Evolutionary conservation across 2,797 vertebrate genomes (phyloP).

Genomic region (Dicrostonyx torquatus): DNA sequence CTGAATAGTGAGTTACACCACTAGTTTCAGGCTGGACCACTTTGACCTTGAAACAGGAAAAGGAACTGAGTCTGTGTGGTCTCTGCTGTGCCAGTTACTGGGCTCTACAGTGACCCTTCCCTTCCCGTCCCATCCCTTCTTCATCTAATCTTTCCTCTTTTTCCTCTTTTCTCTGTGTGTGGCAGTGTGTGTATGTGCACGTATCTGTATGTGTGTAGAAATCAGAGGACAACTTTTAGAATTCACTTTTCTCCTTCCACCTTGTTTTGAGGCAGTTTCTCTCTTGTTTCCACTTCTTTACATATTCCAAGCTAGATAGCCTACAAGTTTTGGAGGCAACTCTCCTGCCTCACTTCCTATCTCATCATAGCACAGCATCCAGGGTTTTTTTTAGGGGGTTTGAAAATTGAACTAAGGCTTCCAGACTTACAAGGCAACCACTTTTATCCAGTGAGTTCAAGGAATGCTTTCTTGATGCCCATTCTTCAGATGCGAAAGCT

Average conservation of each 20-base stretch:
- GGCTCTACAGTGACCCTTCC: neutral
- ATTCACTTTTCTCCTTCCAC: neutral
- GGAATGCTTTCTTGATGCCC: neutral
- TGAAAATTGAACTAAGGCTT: neutral
- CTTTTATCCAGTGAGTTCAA: neutral
- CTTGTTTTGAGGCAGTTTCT: neutral
- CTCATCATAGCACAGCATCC: neutral
- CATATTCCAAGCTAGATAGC: neutral
- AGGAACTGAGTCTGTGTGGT: neutral
- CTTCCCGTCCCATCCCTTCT: rapidly evolving
- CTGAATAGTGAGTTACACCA: neutral
- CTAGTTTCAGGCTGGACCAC: neutral
- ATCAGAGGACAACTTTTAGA: neutral
- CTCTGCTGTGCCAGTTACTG: neutral
- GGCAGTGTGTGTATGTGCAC: too few species aligned
- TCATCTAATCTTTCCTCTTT: neutral
- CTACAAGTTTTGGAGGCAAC: neutral
- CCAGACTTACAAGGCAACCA: neutral
- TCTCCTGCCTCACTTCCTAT: neutral
- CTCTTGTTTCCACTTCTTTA: neutral
- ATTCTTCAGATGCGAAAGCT: neutral
- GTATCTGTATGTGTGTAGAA: too few species aligned
- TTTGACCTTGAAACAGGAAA: neutral
- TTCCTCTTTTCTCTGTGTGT: neutral
- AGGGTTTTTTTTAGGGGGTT: neutral